Conservation (phyloP, 2,113 vertebrate genomes). For the Heloderma charlesbogerti region DNA sequence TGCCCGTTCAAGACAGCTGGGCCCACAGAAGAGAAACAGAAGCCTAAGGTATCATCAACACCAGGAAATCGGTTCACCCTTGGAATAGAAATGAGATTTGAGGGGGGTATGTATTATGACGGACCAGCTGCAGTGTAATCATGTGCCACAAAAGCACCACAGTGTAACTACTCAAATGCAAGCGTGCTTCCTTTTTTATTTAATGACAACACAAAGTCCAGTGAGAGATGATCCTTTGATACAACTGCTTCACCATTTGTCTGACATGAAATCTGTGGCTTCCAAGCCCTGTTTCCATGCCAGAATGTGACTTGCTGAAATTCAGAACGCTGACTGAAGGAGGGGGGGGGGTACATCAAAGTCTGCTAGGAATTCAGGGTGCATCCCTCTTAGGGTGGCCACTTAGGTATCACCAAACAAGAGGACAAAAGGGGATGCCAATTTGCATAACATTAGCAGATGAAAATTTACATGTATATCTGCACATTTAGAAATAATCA, state of each 20-base stretch:
- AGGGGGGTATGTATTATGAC: slow-evolving; percentile 27
- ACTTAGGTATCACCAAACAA: no score
- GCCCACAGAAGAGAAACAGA: slow-evolving; percentile 2
- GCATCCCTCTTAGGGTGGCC: background rate
- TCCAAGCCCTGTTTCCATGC: slow-evolving; percentile 49
- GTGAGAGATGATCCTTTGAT: slow-evolving; percentile 29
- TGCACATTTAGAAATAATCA: no score
- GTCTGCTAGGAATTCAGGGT: background rate
- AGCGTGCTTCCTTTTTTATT: slow-evolving; percentile 6
- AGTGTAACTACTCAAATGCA: slow-evolving; percentile 28
- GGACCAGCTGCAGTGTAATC: slow-evolving; percentile 24
- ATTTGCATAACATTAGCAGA: no score
- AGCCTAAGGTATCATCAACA: slow-evolving; percentile 38
- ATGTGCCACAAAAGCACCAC: background rate
- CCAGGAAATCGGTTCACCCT: slow-evolving; percentile 16
- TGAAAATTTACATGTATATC: no score
- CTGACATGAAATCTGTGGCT: slow-evolving; percentile 58
- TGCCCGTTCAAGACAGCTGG: slow-evolving; percentile 54
- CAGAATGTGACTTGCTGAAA: slow-evolving; percentile 31
- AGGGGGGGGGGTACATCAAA: background rate
- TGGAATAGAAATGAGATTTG: slow-evolving; percentile 47
- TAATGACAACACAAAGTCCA: slow-evolving; percentile 34
- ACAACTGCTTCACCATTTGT: slow-evolving; percentile 49
- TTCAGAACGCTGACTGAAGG: background rate
- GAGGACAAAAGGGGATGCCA: no score